Evolutionary conservation across 1,140 invertebrate genomes (phyloP).

Genomic region (Pentalonia nigronervosa): DNA sequence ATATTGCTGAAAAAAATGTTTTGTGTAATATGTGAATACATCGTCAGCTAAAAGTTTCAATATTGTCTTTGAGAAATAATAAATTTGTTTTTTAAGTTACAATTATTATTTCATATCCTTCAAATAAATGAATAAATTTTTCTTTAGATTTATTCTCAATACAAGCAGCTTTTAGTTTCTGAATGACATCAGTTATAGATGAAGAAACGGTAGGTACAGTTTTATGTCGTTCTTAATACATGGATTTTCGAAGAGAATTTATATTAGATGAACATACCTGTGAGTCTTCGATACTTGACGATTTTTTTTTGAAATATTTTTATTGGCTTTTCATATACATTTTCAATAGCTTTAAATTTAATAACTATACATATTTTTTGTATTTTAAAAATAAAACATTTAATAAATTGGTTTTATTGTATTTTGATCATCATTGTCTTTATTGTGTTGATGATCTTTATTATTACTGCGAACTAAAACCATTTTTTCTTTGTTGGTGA

Average conservation of each 20-base stretch:
- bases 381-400: too few species aligned
- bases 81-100: constrained; percentile 1
- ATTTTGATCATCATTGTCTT: background rate
- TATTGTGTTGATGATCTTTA: background rate
- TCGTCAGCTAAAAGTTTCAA: background rate
- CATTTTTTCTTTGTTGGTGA: background rate
- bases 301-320: background rate
- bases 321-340: constrained; percentile 2
- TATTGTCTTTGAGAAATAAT: too few species aligned
- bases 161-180: too few species aligned
- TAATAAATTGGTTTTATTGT: too few species aligned
- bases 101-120: too few species aligned
- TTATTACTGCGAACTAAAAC: background rate
- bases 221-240: background rate
- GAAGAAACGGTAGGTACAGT: background rate
- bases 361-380: background rate
- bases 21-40: background rate
- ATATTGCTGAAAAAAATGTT: too few species aligned
- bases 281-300: background rate
- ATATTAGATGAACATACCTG: constrained; percentile 14
- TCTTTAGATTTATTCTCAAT: too few species aligned
- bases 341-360: background rate
- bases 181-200: background rate
- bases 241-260: background rate
- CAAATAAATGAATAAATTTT: too few species aligned